Evolutionary conservation across 2,888 invertebrate species (phyloP).

Genomic region (Eupithecia centaureata): DNA sequence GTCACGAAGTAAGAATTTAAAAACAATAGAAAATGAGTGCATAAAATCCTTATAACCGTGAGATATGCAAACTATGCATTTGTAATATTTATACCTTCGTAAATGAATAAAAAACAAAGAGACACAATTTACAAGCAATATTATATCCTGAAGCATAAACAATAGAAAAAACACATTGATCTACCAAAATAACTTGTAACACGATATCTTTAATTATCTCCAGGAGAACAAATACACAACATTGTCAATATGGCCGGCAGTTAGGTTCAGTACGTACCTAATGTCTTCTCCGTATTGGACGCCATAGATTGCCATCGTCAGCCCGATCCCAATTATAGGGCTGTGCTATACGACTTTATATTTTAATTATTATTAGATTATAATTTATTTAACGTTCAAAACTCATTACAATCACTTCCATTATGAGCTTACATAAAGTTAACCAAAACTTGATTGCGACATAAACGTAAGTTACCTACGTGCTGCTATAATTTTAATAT

Average conservation of each 20-base stretch:
- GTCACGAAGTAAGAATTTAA: not conserved
- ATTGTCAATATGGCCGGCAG: constrained; percentile 18
- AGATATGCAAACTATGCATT: not conserved
- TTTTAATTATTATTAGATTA: not conserved
- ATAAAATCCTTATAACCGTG: too few species aligned
- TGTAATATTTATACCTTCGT: not conserved
- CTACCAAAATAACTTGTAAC: constrained; percentile 1
- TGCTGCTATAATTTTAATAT: too few species aligned
- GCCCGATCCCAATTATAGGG: constrained; percentile 22
- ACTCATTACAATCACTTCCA: too few species aligned
- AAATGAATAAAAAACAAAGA: not conserved
- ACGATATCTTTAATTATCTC: constrained; percentile 31
- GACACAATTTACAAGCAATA: not conserved
- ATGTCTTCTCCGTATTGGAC: constrained; percentile 32
- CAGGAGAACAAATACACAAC: constrained; percentile 21
- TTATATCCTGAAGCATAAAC: not conserved
- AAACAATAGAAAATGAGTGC: not conserved
- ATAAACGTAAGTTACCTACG: too few species aligned
- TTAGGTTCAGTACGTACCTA: constrained; percentile 22
- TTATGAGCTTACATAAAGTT: too few species aligned
- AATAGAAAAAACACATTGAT: not conserved
- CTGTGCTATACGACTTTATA: constrained; percentile 1
- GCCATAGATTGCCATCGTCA: constrained; percentile 33
- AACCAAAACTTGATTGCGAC: too few species aligned
- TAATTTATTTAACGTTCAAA: too few species aligned